A percentile compares a stretch with the other conserved stretches of the same genome.
Evolutionary conservation across 2,888 invertebrate genomes (phyloP).

Genomic region (Oscheius sp.): DNA sequence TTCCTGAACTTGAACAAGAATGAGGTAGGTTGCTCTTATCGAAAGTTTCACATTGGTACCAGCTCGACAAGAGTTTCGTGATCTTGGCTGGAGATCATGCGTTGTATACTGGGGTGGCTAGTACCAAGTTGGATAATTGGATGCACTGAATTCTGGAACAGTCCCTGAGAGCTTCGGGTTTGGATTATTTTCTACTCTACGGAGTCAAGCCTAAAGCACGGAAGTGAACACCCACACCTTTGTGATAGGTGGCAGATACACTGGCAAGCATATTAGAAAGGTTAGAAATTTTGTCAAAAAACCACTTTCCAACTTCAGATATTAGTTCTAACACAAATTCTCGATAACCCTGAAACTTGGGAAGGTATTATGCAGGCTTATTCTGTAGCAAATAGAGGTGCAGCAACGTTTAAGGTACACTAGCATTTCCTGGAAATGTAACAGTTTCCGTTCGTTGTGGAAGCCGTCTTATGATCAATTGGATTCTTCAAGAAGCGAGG

Average conservation of each 20-base stretch:
- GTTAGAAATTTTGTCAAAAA: too few relatives aligned
- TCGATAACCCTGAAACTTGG: neutral
- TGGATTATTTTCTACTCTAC: too few relatives aligned
- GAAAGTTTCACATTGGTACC: neutral
- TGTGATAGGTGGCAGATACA: neutral
- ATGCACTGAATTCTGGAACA: neutral
- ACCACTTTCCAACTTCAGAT: neutral
- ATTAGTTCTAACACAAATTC: neutral
- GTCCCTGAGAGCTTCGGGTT: neutral
- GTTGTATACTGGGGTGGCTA: neutral
- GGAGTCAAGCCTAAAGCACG: neutral
- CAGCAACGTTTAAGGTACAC: neutral
- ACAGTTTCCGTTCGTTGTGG: neutral
- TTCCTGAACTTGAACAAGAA: slow-evolving; percentile 11
- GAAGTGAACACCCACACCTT: neutral
- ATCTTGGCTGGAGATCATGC: slow-evolving; percentile 23
- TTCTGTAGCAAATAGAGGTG: neutral
- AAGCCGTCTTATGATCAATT: slow-evolving; percentile 1
- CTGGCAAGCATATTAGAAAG: too few relatives aligned
- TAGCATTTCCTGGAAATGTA: neutral
- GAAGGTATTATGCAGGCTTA: neutral
- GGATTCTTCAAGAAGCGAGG: slow-evolving; percentile 8
- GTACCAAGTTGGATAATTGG: slow-evolving; percentile 10
- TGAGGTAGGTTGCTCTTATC: neutral
- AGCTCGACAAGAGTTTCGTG: slow-evolving; percentile 20